Evolutionary conservation across 53 echinoderm and acorn worm species (phyloP), one percentile per base, ranked within the genome.

Genomic region (Pentamera pediparva): DNA sequence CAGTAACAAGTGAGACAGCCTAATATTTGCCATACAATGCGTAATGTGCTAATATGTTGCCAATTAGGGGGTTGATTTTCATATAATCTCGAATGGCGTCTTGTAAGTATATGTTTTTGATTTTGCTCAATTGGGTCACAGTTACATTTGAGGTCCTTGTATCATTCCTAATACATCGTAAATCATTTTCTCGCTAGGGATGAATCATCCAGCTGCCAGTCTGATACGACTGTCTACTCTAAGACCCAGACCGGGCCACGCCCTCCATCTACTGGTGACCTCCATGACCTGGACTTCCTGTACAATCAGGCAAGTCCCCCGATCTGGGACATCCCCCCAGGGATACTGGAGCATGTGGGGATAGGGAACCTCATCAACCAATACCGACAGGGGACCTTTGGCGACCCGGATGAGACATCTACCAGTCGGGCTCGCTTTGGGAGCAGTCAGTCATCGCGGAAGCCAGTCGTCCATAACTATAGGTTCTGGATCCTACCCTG

Each of bases 401-500:
- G 47, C 13, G 58, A 65, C 19, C 51, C 51, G 50, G 73, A 72
- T 72, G 73, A 72, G 17, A 51, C 73, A 32, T 53, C 73, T 22
- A 54, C 73, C 32, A 72, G 35, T 26, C 19, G 73, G 35, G 52
- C 55, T 11, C 52, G 73, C 3, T 72, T 72, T 32, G 52, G 52
- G 3, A 72, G 73, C 32, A 53, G 52, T 20, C 73, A 72, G 24
- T 53, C 73, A 1, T 72, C 73, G 8, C 51, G 73, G 34, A 72
- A 72, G 37, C 73, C 73, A 22, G 55, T 72, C 4, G 73, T 89
- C 30, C 98, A 98, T 65, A 98, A 98, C 80, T 98, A 98, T 61
- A 76, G 87, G 62, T 98, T 98, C 64, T 86, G 89, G 91, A 82
- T 98, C 49, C 77, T 98, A n/a, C 98, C 98, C 4, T 79, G 88